A percentile compares a stretch with the other conserved stretches of the same genome.
These are phyloP conservation scores for Auanema freiburgensis DNA, from an alignment of 2,888 invertebrate species.

Conservation along the genomic window DNA sequence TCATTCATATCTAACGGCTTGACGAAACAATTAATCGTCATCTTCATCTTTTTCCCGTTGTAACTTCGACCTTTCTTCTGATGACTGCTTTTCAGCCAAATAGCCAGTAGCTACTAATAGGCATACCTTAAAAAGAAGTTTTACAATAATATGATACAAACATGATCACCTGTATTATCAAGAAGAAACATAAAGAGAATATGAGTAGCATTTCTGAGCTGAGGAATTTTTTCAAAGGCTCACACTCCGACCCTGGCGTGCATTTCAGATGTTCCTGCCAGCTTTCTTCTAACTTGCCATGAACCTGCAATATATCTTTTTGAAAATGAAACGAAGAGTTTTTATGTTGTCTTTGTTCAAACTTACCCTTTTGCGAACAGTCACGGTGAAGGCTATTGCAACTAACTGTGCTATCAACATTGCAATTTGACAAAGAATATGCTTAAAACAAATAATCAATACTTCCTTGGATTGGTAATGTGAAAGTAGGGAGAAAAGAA, in stretches of 20 bases:
- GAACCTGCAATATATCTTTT: conserved; percentile 12
- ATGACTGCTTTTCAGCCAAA: conserved; percentile 20
- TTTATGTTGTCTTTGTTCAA: neutral
- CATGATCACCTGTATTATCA: conserved; percentile 14
- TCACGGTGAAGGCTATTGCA: conserved; percentile 20
- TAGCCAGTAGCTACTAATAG: conserved; percentile 15
- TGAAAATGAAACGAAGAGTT: neutral
- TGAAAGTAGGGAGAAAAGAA: neutral
- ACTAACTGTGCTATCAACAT: conserved; percentile 17
- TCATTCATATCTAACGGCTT: neutral
- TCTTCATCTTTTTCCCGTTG: conserved; percentile 17
- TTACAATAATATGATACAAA: neutral
- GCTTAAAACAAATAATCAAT: conserved; percentile 15
- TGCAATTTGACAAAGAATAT: conserved; percentile 17
- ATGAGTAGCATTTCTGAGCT: conserved; percentile 16
- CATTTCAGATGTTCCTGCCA: conserved; percentile 13
- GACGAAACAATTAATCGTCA: conserved; percentile 12
- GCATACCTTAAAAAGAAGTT: conserved; percentile 6
- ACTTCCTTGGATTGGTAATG: neutral
- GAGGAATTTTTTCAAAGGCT: conserved; percentile 18
- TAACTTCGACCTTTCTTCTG: conserved; percentile 15
- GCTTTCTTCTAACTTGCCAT: conserved; percentile 16
- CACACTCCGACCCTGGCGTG: conserved; percentile 9
- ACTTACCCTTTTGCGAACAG: conserved; percentile 25
- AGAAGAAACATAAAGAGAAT: conserved; percentile 12